Conservation (phyloP, 2,888 invertebrate species). For the Parnassius apollo region DNA sequence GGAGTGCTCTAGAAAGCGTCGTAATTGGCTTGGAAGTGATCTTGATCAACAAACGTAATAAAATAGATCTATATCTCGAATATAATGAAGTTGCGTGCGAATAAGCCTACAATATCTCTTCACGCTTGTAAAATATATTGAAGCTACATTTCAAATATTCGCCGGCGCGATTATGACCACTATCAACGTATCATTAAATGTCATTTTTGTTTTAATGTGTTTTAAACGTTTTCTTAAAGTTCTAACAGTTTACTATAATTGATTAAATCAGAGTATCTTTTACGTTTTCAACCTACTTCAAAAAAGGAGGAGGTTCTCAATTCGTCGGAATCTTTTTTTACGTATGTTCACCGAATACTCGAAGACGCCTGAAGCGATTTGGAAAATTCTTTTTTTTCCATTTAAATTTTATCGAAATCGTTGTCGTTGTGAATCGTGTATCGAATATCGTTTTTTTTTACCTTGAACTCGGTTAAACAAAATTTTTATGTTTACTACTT, state of each 20-base stretch:
- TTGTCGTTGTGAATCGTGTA: no score
- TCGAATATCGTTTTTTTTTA: no score
- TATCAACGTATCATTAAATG: background rate
- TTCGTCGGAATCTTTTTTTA: no score
- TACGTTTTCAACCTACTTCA: background rate
- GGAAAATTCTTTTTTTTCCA: no score
- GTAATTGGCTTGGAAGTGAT: conserved; percentile 38
- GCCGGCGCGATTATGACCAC: background rate
- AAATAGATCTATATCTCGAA: conserved; percentile 38
- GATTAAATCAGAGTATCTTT: background rate
- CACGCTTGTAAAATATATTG: conserved; percentile 41
- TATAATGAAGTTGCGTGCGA: conserved; percentile 48
- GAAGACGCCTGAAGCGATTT: no score
- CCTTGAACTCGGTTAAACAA: no score
- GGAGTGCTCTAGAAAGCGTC: conserved; percentile 42
- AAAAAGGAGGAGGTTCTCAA: no score
- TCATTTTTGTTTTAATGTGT: background rate
- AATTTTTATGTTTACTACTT: no score
- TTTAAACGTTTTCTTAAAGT: background rate
- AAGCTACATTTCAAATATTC: conserved; percentile 7
- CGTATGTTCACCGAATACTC: no score
- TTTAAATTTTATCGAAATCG: no score
- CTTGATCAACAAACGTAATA: conserved; percentile 35
- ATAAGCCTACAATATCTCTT: conserved; percentile 40
- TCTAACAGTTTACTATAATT: background rate